These are phyloP conservation scores for Poecilus cupreus DNA, from an alignment of 2,888 invertebrate species.

Conservation along the genomic window DNA sequence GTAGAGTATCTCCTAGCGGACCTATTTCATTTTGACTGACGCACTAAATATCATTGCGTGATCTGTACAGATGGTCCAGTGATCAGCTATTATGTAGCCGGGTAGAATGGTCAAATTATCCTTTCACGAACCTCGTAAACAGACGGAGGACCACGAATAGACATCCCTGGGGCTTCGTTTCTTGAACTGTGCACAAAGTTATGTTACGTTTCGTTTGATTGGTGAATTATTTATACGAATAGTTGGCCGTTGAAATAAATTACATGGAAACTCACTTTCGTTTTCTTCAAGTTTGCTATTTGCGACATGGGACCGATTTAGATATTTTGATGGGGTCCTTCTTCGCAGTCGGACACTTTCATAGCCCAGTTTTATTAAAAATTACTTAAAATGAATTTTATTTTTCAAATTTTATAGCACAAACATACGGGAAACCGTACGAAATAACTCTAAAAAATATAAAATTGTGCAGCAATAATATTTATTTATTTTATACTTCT, in stretches of 20 bases:
- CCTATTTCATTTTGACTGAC: slow-evolving; percentile 50
- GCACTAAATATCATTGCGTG: slow-evolving; percentile 57
- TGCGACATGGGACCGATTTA: slow-evolving; percentile 2
- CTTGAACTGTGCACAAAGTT: slow-evolving; percentile 20
- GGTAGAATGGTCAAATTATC: slow-evolving; percentile 4
- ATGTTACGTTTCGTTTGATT: slow-evolving; percentile 11
- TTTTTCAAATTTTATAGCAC: no score
- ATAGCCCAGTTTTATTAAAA: background rate
- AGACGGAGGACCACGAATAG: slow-evolving; percentile 1
- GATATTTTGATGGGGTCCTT: background rate
- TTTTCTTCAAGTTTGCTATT: slow-evolving; percentile 13
- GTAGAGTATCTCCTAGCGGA: background rate
- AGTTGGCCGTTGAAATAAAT: slow-evolving; percentile 30
- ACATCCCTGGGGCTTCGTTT: background rate
- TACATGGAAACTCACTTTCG: slow-evolving; percentile 13
- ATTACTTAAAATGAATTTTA: background rate
- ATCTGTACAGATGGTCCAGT: background rate
- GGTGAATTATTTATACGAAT: slow-evolving; percentile 28
- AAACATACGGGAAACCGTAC: no score
- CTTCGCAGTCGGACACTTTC: background rate
- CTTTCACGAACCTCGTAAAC: slow-evolving; percentile 8
- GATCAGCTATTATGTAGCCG: slow-evolving; percentile 25
- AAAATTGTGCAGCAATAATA: no score
- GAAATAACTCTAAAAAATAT: background rate
- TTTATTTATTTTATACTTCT: no score